A percentile compares a stretch with the other conserved stretches of the same genome.
phyloP scores from a whole-genome alignment of 2,797 vertebrate genomes.

The Hydrophis major region DNA sequence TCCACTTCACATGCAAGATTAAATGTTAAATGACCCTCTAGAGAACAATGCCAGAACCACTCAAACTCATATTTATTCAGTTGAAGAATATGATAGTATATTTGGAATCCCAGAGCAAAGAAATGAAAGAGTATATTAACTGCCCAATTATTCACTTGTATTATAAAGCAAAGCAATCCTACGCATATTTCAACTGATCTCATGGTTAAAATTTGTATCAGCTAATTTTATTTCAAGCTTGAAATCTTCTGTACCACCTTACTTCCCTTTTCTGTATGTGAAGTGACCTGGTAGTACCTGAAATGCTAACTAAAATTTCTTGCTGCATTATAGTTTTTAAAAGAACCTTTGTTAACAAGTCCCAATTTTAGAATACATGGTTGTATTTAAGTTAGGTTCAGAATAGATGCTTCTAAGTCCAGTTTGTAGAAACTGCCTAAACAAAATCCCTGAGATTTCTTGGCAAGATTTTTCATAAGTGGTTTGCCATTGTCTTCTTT shows the following conservation, averaged over 20 bases:
- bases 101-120: background rate
- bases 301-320: background rate
- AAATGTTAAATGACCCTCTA: background rate
- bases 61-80: conserved; percentile 11
- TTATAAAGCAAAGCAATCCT: fast-evolving
- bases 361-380: fast-evolving
- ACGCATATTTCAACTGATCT: background rate
- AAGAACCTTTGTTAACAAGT: background rate
- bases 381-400: background rate
- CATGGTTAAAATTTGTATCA: fast-evolving
- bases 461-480: background rate
- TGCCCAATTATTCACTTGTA: background rate
- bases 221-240: background rate
- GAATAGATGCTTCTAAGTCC: background rate
- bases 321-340: background rate
- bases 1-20: background rate
- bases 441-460: background rate
- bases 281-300: background rate
- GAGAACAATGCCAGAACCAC: background rate
- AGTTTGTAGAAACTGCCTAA: background rate
- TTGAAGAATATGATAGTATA: background rate
- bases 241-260: background rate
- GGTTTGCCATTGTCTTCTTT: background rate
- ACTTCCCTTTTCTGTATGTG: background rate
- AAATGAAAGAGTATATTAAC: background rate